Base-by-base conservation (phyloP, 2,797 vertebrate genomes). In the Huso huso region DNA sequence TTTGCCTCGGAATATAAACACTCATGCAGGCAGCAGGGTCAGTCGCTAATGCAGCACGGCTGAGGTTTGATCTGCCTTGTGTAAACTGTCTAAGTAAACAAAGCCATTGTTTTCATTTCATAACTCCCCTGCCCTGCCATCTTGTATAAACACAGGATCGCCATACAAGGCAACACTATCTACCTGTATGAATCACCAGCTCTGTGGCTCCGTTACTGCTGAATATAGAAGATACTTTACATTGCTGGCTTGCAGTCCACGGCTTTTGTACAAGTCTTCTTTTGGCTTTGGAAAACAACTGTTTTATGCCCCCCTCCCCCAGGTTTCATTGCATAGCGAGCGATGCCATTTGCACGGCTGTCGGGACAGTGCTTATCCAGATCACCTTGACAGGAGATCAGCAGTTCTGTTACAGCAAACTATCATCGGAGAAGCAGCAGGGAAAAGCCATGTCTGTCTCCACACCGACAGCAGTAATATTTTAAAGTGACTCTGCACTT, bases 31-130 rank as follows among this genome's bases (percentile, higher is more conserved):
- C 37, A 60, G 63, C 10, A 51, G 48, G 52, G 51, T 63, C 48
- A 55, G 49, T 50, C 57, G 48, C 51, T 60, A 53, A 63, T 37
- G 18, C 23, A 49, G 7, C 61, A 51, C 6, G 67, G 62, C 67
- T 69, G 62, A 18, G 48, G 62, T 69, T 59, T 69, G 62, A 69
- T 69, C 52, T 48, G 52, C 49, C 60, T 67, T 64, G 53, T 48
- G 62, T 69, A 69, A 69, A 69, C 62, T 58, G 48, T 49, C 67
- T 51, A 52, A 61, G 50, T 61, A 64, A 68, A 68, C 51, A 62
- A 65, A 48, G 23, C 50, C 48, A 53, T 63, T 64, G 59, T 68
- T 71, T 70, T 65, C 62, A 61, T 63, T 61, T 71, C 69, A 49
- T 64, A 64, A 67, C 61, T 68, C 66, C 55, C 66, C 62, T 60